These are phyloP conservation scores for Micromussa lordhowensis DNA, from an alignment of 92 coral and sea anemone genomes.

Conservation along the genomic window DNA sequence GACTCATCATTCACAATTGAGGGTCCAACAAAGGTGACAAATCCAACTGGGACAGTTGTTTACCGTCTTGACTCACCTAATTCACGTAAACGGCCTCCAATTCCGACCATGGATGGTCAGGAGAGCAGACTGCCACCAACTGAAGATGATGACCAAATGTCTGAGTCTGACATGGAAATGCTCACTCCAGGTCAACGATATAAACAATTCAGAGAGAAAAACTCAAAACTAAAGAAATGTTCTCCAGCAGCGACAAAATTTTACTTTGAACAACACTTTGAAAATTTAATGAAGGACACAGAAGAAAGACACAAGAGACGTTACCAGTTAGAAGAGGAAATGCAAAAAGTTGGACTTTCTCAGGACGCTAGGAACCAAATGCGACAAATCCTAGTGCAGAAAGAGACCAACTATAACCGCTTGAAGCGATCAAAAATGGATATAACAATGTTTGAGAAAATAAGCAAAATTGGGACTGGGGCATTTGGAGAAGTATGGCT, in stretches of 20 bases:
- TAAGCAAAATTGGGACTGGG: constrained; percentile 92
- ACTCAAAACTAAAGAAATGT: constrained; percentile 72
- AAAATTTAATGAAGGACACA: constrained; percentile 81
- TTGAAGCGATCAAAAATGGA: constrained; percentile 92
- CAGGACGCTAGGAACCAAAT: constrained; percentile 91
- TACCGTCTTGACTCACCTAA: constrained; percentile 69
- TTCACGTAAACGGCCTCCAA: constrained; percentile 42
- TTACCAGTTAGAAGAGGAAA: constrained; percentile 89
- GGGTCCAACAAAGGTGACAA: constrained; percentile 74
- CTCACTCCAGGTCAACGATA: constrained; percentile 54
- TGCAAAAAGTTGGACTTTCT: constrained; percentile 91
- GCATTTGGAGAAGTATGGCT: constrained; percentile 99
- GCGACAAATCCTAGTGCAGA: constrained; percentile 86
- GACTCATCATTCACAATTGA: constrained; percentile 72
- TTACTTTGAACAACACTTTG: constrained; percentile 95
- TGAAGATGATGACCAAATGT: constrained; percentile 76
- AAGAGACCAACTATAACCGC: constrained; percentile 92
- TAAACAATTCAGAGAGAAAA: constrained; percentile 27
- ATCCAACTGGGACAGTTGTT: constrained; percentile 83
- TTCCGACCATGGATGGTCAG: constrained; percentile 43
- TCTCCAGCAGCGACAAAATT: constrained; percentile 96
- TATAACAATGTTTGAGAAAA: constrained; percentile 90
- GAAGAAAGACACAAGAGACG: constrained; percentile 82
- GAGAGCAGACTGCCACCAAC: constrained; percentile 48
- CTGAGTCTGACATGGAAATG: constrained; percentile 64